Evolutionary conservation across 2,888 invertebrate species (phyloP), one percentile per base, ranked within the genome.

Genomic region (Erpobdella octoculata): DNA sequence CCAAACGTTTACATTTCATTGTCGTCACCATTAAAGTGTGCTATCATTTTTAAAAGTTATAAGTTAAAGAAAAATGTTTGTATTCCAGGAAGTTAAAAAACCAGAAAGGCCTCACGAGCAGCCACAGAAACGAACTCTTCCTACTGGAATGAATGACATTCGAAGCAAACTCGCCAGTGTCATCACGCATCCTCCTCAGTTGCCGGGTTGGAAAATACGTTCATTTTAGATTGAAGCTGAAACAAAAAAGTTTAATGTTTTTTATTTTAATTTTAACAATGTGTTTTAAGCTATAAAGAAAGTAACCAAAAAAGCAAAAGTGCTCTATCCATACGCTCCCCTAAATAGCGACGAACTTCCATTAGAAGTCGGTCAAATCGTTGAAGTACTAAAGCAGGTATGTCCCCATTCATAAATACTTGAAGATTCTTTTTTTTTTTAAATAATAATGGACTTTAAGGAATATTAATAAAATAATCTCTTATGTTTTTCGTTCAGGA

Each of bases 401-500:
- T 28, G 8, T 65, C 35, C 12, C n/a, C n/a, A 41, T n/a, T 41
- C n/a, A n/a, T n/a, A n/a, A 41, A 12, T 21, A 37, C 21, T 4
- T 31, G 18, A 15, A 4, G 48, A 53, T 4, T 28, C 15, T 1
- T 59, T 53, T 69, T 58, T 58, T 58, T 2, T 48, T 35, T 69
- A 0, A 12, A 31, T 31, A 9, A 18, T 28, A 25, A 21, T 31
- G 31, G n/a, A 48, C 21, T 28, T 53, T 48, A 25, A n/a, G 31
- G 28, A 28, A 2, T 9, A 18, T 8, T 28, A 36, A n/a, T n/a
- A n/a, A n/a, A n/a, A n/a, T n/a, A n/a, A n/a, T n/a, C n/a, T n/a
- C n/a, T 61, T 3, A 28, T 33, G 8, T 9, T 28, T 6, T 15
- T 5, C 21, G 33, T 69, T 79, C 87, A 88, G 78, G 87, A 89